Evolutionary conservation across 2,113 vertebrate genomes (phyloP).

Genomic region (Nothobranchius kuhntae): DNA sequence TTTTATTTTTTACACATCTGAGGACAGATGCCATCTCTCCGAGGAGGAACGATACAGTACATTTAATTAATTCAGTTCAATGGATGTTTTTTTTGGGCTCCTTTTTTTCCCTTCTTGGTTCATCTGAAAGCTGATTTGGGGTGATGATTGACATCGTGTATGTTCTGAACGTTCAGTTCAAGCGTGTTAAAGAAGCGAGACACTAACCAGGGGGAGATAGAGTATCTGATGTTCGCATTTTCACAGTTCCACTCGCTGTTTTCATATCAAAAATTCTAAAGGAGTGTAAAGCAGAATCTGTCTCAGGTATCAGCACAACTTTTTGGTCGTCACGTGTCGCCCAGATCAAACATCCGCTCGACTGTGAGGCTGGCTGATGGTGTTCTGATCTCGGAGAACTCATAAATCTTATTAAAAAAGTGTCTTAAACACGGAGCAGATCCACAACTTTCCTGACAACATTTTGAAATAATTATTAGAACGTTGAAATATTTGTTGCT

Average conservation of each 20-base stretch:
- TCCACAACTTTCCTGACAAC: conserved; percentile 43
- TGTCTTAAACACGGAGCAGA: conserved; percentile 12
- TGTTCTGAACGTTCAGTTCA: conserved; percentile 64
- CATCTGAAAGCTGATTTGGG: conserved; percentile 70
- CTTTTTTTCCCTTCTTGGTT: conserved; percentile 53
- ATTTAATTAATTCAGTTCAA: conserved; percentile 80
- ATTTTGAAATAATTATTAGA: conserved; percentile 18
- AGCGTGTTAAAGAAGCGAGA: conserved; percentile 68
- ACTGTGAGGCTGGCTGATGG: conserved; percentile 52
- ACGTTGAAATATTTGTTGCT: conserved; percentile 14
- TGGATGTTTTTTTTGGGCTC: conserved; percentile 48
- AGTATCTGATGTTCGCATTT: conserved; percentile 69
- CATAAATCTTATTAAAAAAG: conserved; percentile 58
- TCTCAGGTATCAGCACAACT: conserved; percentile 72
- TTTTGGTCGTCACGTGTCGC: conserved; percentile 54
- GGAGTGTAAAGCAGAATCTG: conserved; percentile 59
- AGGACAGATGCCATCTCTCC: conserved; percentile 77
- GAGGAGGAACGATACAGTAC: conserved; percentile 67
- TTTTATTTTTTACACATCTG: conserved; percentile 82
- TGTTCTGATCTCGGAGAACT: conserved; percentile 61
- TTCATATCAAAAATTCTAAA: conserved; percentile 67
- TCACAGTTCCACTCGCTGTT: conserved; percentile 65
- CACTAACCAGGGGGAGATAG: conserved; percentile 64
- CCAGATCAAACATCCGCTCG: conserved; percentile 69
- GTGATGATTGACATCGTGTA: conserved; percentile 66